Conservation (phyloP, 2,888 invertebrate species). For the Erynnis tages region DNA sequence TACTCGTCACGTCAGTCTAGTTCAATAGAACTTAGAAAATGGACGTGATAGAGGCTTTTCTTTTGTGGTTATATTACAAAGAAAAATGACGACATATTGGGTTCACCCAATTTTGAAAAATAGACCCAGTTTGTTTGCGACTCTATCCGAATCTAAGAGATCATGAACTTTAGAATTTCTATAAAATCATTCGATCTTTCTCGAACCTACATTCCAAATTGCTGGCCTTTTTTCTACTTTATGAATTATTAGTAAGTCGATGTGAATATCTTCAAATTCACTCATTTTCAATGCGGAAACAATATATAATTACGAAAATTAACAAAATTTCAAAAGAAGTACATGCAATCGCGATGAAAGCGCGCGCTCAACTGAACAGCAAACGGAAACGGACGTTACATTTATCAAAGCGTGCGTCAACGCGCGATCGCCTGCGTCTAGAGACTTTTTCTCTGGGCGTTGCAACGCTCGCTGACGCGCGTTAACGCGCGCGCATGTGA, state of each 20-base stretch:
- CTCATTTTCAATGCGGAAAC: slow-evolving; percentile 18
- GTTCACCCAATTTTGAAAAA: slow-evolving; percentile 25
- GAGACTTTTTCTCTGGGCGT: too few relatives aligned
- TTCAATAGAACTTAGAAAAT: neutral
- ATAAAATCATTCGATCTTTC: too few relatives aligned
- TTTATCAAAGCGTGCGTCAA: too few relatives aligned
- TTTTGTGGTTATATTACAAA: neutral
- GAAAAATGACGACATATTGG: slow-evolving; percentile 18
- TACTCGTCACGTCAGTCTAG: slow-evolving; percentile 28
- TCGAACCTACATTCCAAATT: too few relatives aligned
- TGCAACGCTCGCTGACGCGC: neutral
- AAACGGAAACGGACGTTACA: too few relatives aligned
- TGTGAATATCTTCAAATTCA: too few relatives aligned
- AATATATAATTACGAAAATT: slow-evolving; percentile 1
- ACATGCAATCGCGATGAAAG: too few relatives aligned
- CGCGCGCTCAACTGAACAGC: too few relatives aligned
- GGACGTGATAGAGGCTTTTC: neutral
- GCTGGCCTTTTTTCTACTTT: too few relatives aligned
- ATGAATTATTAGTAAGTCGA: too few relatives aligned
- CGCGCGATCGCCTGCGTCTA: too few relatives aligned
- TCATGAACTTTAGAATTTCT: too few relatives aligned
- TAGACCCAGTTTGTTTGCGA: slow-evolving; percentile 27
- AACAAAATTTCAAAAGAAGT: neutral
- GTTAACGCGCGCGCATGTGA: neutral
- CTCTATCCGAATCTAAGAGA: slow-evolving; percentile 20